Evolutionary conservation across 2,113 vertebrate genomes (phyloP).

Genomic region (Ptychochromis oligacanthus): DNA sequence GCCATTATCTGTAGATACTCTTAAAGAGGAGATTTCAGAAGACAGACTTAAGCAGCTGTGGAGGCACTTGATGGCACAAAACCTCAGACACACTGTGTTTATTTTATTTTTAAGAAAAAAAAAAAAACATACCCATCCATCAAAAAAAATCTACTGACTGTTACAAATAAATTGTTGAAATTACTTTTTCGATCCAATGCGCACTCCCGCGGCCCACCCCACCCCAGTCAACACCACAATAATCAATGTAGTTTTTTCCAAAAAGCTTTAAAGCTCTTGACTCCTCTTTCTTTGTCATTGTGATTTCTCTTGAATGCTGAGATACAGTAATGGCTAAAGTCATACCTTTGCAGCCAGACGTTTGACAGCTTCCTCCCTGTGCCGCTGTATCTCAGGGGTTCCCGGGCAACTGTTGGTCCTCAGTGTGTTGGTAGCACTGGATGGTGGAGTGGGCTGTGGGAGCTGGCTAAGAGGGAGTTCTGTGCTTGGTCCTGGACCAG

Average conservation of each 20-base stretch:
- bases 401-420: conserved; percentile 75
- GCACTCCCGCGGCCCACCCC: no score
- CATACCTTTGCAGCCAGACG: conserved; percentile 91
- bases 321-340: background rate
- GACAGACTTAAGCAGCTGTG: background rate
- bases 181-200: background rate
- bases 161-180: background rate
- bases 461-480: conserved; percentile 89
- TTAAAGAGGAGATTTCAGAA: background rate
- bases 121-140: background rate
- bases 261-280: background rate
- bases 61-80: background rate
- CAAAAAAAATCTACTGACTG: background rate
- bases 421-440: conserved; percentile 71
- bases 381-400: conserved; percentile 81
- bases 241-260: background rate
- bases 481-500: conserved; percentile 70
- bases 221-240: background rate
- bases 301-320: background rate
- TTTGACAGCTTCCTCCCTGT: conserved; percentile 85
- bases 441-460: conserved; percentile 75
- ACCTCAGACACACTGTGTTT: background rate
- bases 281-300: background rate
- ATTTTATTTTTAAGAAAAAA: background rate
- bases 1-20: background rate